Evolutionary conservation across 2,888 invertebrate genomes (phyloP).

Genomic region (Ditula angustiorana): DNA sequence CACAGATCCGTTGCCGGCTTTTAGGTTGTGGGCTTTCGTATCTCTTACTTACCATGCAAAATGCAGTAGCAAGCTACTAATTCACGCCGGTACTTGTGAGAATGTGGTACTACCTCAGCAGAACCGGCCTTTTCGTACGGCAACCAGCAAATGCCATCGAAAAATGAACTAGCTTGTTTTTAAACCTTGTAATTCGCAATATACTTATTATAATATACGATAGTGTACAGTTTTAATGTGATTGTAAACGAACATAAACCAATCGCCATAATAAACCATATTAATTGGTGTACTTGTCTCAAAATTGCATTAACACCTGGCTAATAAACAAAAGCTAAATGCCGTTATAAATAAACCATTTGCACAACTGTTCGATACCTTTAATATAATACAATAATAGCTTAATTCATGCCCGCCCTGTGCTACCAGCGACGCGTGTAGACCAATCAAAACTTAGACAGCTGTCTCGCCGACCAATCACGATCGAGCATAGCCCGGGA

Average conservation of each 20-base stretch:
- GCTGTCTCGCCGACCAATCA: slow-evolving; percentile 47
- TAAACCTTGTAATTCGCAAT: too few species aligned
- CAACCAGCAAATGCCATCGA: too few species aligned
- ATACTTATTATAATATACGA: too few species aligned
- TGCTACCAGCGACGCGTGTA: slow-evolving; percentile 16
- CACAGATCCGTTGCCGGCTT: too few species aligned
- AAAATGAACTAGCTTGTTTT: too few species aligned
- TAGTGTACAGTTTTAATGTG: neutral
- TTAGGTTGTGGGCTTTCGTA: too few species aligned
- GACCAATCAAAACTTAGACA: slow-evolving; percentile 53
- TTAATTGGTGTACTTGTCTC: neutral
- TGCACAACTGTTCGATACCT: slow-evolving; percentile 22
- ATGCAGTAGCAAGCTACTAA: too few species aligned
- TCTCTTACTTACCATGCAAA: too few species aligned
- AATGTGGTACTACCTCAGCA: too few species aligned
- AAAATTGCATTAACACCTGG: neutral
- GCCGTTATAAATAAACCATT: slow-evolving; percentile 10
- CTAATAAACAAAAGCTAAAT: slow-evolving; percentile 11
- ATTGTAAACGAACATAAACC: neutral
- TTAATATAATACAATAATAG: slow-evolving; percentile 15
- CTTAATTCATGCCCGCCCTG: slow-evolving; percentile 35
- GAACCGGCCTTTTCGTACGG: too few species aligned
- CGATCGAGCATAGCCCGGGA: slow-evolving; percentile 37
- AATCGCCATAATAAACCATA: neutral
- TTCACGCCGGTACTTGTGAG: too few species aligned